Evolutionary conservation across 2,113 vertebrate species (phyloP).

Genomic region (Brachypodius melanocephalos): DNA sequence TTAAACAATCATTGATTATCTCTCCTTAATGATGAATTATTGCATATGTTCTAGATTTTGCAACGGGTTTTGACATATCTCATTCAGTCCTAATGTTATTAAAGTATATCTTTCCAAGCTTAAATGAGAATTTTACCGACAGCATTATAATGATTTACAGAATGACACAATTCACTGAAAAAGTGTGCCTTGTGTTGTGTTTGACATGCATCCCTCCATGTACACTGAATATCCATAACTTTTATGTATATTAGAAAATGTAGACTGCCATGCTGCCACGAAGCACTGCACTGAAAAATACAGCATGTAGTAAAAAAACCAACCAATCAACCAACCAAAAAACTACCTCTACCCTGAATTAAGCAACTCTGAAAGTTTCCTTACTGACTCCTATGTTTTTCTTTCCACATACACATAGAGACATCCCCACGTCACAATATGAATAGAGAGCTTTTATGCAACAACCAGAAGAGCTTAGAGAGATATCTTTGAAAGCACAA

Average conservation of each 20-base stretch:
- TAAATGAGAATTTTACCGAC: not conserved
- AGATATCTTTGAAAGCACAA: not conserved
- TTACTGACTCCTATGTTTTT: not conserved
- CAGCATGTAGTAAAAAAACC: not conserved
- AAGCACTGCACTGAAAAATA: not conserved
- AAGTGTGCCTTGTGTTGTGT: not conserved
- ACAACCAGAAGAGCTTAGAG: not conserved
- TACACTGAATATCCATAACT: not conserved
- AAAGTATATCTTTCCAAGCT: not conserved
- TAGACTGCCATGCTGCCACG: not conserved
- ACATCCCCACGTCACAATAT: not conserved
- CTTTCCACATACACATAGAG: not conserved
- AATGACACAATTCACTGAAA: not conserved
- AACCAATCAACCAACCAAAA: not conserved
- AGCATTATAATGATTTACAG: not conserved
- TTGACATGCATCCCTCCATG: not conserved
- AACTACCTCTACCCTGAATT: not conserved
- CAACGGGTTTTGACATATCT: constrained; percentile 6
- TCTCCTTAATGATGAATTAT: constrained; percentile 55
- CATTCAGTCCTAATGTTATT: not conserved
- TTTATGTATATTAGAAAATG: not conserved
- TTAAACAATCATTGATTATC: constrained; percentile 60
- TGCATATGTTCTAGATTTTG: not conserved
- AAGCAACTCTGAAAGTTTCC: not conserved
- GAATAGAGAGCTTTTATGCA: not conserved